Percentiles rank a stretch among this genome's conserved stretches.
Evolutionary conservation across 2,888 invertebrate species (phyloP).

Genomic region (Oconnorella tubifera): DNA sequence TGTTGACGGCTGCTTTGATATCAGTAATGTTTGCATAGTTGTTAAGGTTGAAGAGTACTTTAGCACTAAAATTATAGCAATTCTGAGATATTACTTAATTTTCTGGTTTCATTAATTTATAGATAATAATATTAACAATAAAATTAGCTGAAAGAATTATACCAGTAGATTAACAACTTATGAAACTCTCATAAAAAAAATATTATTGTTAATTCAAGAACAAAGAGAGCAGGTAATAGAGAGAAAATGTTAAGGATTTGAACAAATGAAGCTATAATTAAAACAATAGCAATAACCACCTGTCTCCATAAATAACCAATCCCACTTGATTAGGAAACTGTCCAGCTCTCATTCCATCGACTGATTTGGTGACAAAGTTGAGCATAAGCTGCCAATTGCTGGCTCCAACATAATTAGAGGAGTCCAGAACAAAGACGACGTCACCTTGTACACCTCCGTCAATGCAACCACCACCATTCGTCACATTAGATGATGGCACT

Average conservation of each 20-base stretch:
- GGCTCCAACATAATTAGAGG: slow-evolving; percentile 26
- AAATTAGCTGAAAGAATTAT: too few relatives aligned
- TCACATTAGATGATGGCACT: too few relatives aligned
- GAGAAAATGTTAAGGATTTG: too few relatives aligned
- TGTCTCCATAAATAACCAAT: not conserved
- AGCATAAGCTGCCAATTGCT: slow-evolving; percentile 19
- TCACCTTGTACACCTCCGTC: slow-evolving; percentile 27
- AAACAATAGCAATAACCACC: not conserved
- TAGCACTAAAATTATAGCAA: not conserved
- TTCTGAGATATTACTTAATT: too few relatives aligned
- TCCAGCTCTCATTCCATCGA: not conserved
- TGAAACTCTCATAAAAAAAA: too few relatives aligned
- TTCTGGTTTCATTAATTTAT: too few relatives aligned
- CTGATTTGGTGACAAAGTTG: not conserved
- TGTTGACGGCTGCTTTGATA: slow-evolving; percentile 38
- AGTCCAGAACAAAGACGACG: slow-evolving; percentile 31
- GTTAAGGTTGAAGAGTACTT: slow-evolving; percentile 35
- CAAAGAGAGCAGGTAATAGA: too few relatives aligned
- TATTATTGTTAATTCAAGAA: too few relatives aligned
- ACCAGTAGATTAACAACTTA: too few relatives aligned
- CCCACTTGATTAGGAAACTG: not conserved
- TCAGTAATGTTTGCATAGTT: slow-evolving; percentile 31
- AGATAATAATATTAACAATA: too few relatives aligned
- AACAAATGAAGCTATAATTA: too few relatives aligned
- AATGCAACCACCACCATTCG: not conserved